Evolutionary conservation across 2,888 invertebrate genomes (phyloP), one percentile per base, ranked within the genome.

Genomic region (Mantis religiosa): DNA sequence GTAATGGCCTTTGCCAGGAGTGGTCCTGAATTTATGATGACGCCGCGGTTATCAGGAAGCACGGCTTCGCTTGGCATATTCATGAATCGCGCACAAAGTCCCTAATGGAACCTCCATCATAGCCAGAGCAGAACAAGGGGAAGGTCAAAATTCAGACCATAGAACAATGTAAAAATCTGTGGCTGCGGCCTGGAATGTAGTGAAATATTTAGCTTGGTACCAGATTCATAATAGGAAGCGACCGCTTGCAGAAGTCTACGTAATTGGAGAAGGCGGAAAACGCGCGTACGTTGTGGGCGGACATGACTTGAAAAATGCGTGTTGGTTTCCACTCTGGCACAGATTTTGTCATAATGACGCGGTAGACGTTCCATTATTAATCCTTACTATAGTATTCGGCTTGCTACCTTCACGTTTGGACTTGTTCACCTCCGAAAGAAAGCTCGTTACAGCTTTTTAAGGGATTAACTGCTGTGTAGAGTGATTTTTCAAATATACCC

Each of bases 331-430:
- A 28, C 84, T 28, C 88, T 81, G 84, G 84, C 88, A 83, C 84
- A 83, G 88, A 87, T 87, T 87, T 82, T 87, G 87, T 87, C 87
- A 82, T 87, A 82, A 87, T 87, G 87, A 87, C 87, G 82, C 28
- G 82, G 30, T n/a, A 27, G 47, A 47, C 27, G 54, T 71, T 85
- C 2, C 47, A 85, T 85, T 85, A 85, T 85, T 85, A 87, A 87
- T 41, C 30, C 82, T n/a, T 14, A 25, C 86, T 81, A 71, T 71
- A 20, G 54, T 71, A 71, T 71, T 71, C 54, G 20, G 25, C 54
- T 71, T 71, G 54, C 54, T 71, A 25, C 25, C 25, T 25, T 71
- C 54, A 71, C 54, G 54, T 4, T 25, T 14, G 7, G 20, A 3
- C 54, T 71, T 71, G 54, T 71, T 15, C 20, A 20, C 3, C 20